These are phyloP conservation scores for Ooceraea biroi DNA, from an alignment of 1,140 invertebrate species.

Conservation along the genomic window DNA sequence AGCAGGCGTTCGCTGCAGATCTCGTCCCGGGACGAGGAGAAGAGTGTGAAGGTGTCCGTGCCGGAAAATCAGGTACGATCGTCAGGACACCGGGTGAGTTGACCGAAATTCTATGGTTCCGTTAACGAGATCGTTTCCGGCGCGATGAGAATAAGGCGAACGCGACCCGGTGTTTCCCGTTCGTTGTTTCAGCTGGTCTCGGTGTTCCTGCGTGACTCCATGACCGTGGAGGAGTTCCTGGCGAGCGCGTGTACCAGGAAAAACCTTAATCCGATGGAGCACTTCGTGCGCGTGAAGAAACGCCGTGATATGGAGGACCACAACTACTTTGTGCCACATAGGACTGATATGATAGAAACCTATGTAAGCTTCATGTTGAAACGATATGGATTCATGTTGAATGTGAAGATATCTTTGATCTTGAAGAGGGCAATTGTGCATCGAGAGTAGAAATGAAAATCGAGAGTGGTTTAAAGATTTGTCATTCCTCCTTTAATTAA, in stretches of 20 bases:
- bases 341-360: constrained; percentile 96
- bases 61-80: constrained; percentile 92
- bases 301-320: constrained; percentile 97
- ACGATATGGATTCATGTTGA: not conserved
- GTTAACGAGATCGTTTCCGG: not conserved
- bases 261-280: constrained; percentile 96
- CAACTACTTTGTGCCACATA: constrained; percentile 97
- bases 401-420: not conserved
- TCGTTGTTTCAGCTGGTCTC: constrained; percentile 89
- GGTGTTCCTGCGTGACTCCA: constrained; percentile 94
- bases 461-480: too few relatives aligned
- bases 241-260: constrained; percentile 96
- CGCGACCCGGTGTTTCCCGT: constrained; percentile 47
- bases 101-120: constrained; percentile 33
- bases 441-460: not conserved
- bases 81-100: constrained; percentile 58
- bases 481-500: not conserved
- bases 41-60: constrained; percentile 94
- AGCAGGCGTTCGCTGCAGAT: constrained; percentile 94
- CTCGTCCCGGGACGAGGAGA: constrained; percentile 94
- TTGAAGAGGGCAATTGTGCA: constrained; percentile 31
- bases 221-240: constrained; percentile 98
- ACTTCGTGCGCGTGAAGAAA: constrained; percentile 98
- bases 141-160: constrained; percentile 33
- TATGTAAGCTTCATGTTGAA: constrained; percentile 91